phyloP scores from a whole-genome alignment of 92 coral and sea anemone genomes.

The Umimayanthus kanabou region DNA sequence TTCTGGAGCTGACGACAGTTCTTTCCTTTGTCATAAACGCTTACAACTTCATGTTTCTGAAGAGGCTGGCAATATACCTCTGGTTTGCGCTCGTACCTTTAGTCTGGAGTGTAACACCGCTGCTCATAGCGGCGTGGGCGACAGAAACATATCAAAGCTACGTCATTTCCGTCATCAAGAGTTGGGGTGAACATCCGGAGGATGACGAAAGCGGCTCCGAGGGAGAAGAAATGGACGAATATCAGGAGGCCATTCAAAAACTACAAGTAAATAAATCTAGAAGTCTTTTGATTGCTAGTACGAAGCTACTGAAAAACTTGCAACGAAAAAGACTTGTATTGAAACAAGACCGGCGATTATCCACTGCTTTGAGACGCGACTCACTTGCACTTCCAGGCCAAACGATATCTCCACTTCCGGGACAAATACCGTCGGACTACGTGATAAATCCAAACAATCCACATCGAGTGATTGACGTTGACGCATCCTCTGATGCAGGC shows the following conservation, averaged over 20 bases:
- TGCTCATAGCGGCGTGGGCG: conserved; percentile 97
- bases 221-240: conserved; percentile 89
- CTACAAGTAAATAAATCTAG: conserved; percentile 74
- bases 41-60: conserved; percentile 88
- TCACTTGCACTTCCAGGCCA: conserved; percentile 46
- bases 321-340: conserved; percentile 80
- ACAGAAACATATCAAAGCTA: conserved; percentile 91
- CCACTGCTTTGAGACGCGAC: conserved; percentile 65
- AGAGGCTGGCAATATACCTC: conserved; percentile 82
- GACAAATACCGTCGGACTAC: conserved; percentile 26
- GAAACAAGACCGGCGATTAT: conserved; percentile 74
- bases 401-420: conserved; percentile 15
- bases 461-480: conserved; percentile 26
- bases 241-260: conserved; percentile 87
- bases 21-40: conserved; percentile 92
- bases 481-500: conserved; percentile 18
- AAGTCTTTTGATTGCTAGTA: conserved; percentile 85
- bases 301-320: conserved; percentile 70
- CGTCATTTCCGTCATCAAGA: conserved; percentile 82
- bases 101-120: conserved; percentile 93
- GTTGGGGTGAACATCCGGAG: conserved; percentile 98
- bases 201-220: conserved; percentile 90
- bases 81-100: conserved; percentile 94
- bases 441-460: conserved; percentile 44
- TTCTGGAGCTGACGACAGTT: conserved; percentile 86